Evolutionary conservation across 2,113 vertebrate genomes (phyloP).

Genomic region (Steatornis caripensis): DNA sequence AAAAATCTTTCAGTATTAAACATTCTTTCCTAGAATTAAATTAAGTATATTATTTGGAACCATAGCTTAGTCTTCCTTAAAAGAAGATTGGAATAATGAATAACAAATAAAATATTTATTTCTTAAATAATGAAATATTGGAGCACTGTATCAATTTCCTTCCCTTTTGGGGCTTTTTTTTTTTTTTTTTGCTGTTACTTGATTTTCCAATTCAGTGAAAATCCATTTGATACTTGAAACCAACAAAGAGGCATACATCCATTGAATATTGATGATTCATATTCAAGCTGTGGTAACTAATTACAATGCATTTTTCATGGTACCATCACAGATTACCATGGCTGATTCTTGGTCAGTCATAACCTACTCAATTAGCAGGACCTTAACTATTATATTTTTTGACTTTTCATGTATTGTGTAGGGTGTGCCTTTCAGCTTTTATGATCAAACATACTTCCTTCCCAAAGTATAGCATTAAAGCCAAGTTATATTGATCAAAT

Average conservation of each 20-base stretch:
- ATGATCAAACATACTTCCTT: background rate
- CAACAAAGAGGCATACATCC: background rate
- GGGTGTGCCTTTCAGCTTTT: background rate
- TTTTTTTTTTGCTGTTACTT: background rate
- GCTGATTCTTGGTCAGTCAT: background rate
- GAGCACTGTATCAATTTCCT: background rate
- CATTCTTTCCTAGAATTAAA: background rate
- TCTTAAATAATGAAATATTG: background rate
- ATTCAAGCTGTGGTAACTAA: conserved; percentile 2
- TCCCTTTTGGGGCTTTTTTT: too few species aligned
- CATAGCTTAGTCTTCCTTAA: background rate
- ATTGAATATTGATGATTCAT: conserved; percentile 6
- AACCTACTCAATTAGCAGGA: background rate
- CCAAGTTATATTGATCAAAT: background rate
- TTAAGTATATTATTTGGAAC: background rate
- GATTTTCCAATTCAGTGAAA: background rate
- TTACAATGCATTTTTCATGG: conserved; percentile 33
- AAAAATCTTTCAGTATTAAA: background rate
- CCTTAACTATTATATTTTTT: background rate
- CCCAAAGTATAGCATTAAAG: background rate
- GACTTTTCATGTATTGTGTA: background rate
- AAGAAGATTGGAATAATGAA: background rate
- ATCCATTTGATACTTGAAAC: background rate
- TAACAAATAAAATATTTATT: background rate
- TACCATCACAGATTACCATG: background rate